These are phyloP conservation scores for Cebus imitator DNA, from an alignment of 2,113 vertebrate species.

Conservation along the genomic window DNA sequence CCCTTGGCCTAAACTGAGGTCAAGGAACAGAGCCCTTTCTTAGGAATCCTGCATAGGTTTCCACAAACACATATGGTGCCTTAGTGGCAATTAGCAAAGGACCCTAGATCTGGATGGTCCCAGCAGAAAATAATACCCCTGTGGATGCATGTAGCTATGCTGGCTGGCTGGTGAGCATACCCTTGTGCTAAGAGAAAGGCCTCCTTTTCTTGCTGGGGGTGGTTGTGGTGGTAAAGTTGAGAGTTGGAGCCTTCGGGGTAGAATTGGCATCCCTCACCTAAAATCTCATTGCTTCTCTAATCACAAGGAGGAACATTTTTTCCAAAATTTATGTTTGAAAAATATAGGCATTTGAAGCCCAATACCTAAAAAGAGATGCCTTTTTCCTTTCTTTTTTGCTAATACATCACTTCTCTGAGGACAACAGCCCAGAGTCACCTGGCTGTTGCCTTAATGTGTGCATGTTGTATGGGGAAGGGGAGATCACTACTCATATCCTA, in stretches of 20 bases:
- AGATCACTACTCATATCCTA: too few relatives aligned
- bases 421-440: background rate
- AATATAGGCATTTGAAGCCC: background rate
- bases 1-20: background rate
- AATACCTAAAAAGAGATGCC: background rate
- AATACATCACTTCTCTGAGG: background rate
- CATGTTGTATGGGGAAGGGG: background rate
- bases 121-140: background rate
- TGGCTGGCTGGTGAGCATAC: background rate
- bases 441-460: background rate
- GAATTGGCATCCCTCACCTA: background rate
- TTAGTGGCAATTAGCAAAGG: background rate
- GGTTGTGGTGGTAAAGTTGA: too few relatives aligned
- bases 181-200: background rate
- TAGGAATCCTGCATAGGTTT: background rate
- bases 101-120: background rate
- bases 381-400: background rate
- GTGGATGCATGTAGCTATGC: background rate
- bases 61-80: background rate
- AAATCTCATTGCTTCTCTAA: background rate
- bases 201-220: background rate
- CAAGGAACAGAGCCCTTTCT: background rate
- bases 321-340: background rate
- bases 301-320: background rate
- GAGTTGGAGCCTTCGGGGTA: rapidly evolving